These are phyloP conservation scores for Spisula subtruncata DNA, from an alignment of 2,888 invertebrate genomes.

Conservation along the genomic window DNA sequence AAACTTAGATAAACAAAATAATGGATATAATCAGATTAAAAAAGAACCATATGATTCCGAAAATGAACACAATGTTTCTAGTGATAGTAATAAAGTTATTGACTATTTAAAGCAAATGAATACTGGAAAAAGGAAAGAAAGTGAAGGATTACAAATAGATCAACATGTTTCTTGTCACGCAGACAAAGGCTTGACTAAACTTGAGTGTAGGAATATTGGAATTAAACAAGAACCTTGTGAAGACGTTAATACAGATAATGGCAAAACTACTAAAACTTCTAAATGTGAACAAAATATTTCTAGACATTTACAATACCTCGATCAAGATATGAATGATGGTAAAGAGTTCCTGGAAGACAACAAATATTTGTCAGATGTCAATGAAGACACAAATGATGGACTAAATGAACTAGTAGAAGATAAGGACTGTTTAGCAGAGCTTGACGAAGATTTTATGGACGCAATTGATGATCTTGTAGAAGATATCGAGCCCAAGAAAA, in stretches of 20 bases:
- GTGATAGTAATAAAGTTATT: background rate
- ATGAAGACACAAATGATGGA: no score
- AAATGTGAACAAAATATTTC: background rate
- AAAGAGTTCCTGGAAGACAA: no score
- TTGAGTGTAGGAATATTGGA: background rate
- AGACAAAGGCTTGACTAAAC: background rate
- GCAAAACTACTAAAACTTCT: background rate
- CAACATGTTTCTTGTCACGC: background rate
- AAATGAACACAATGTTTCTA: background rate
- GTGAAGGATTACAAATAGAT: background rate
- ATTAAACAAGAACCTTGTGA: background rate
- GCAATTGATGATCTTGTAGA: background rate
- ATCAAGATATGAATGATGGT: background rate
- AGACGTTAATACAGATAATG: background rate
- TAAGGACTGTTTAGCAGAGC: background rate
- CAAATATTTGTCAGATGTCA: background rate
- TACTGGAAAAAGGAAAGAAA: background rate
- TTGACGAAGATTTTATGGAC: constrained; percentile 10
- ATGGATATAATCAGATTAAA: no score
- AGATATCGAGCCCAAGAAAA: background rate
- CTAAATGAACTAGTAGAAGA: no score
- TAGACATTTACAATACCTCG: background rate
- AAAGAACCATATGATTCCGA: no score
- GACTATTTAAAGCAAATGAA: background rate
- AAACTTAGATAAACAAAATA: no score